Evolutionary conservation across 2,797 vertebrate genomes (phyloP).

Genomic region (Sparus aurata): DNA sequence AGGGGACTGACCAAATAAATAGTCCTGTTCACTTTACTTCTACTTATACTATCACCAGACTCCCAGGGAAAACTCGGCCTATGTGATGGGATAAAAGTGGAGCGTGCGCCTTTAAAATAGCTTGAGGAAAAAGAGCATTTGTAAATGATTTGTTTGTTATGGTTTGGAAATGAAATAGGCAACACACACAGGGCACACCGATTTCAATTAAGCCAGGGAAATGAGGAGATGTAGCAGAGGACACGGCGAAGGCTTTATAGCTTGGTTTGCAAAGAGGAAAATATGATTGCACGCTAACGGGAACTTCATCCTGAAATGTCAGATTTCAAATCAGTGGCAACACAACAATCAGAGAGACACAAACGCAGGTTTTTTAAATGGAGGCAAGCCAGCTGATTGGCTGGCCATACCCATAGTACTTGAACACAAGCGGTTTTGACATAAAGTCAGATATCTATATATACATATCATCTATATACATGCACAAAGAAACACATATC

Average conservation of each 20-base stretch:
- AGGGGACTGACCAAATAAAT: slow-evolving; percentile 61
- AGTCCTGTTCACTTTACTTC: slow-evolving; percentile 65
- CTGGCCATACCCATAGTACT: not conserved
- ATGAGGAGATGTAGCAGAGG: slow-evolving; percentile 51
- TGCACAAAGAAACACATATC: not conserved
- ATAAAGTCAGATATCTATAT: not conserved
- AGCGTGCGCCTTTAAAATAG: slow-evolving; percentile 55
- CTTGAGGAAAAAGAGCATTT: slow-evolving; percentile 47
- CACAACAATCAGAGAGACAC: slow-evolving; percentile 4
- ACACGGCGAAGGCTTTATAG: slow-evolving; percentile 42
- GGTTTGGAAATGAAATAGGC: slow-evolving; percentile 55
- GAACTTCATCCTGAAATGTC: slow-evolving; percentile 51
- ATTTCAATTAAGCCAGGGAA: slow-evolving; percentile 59
- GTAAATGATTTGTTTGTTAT: slow-evolving; percentile 66
- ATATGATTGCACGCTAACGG: slow-evolving; percentile 48
- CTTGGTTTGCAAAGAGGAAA: slow-evolving; percentile 44
- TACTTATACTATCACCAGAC: slow-evolving; percentile 50
- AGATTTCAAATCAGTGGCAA: slow-evolving; percentile 49
- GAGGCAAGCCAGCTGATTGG: slow-evolving; percentile 3
- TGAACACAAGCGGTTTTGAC: not conserved
- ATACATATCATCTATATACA: not conserved
- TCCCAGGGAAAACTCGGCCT: slow-evolving; percentile 36
- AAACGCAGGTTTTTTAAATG: not conserved
- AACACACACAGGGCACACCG: slow-evolving; percentile 19
- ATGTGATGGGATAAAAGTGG: slow-evolving; percentile 42